Evolutionary conservation across 2,888 invertebrate species (phyloP).

Genomic region (Papilio elwesi): DNA sequence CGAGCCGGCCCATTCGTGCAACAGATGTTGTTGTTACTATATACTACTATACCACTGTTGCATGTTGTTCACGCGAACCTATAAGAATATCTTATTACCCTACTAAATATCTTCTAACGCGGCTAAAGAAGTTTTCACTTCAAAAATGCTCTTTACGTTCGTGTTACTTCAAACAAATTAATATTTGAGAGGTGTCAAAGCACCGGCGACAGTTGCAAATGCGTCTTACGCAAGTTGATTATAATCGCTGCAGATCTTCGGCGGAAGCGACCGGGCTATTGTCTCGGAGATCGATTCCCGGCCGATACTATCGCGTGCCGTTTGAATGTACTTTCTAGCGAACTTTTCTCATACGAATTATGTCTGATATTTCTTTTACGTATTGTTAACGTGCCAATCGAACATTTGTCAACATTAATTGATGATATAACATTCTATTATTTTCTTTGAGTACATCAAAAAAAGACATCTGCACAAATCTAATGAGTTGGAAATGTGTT

Average conservation of each 20-base stretch:
- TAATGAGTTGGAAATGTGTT: too few species aligned
- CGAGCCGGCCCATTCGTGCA: too few species aligned
- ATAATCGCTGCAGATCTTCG: conserved; percentile 41
- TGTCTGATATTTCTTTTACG: background rate
- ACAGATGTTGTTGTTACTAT: too few species aligned
- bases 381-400: conserved; percentile 2
- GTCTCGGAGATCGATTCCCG: conserved; percentile 47
- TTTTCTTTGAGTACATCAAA: background rate
- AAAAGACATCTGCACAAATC: too few species aligned
- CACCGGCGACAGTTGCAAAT: conserved; percentile 19
- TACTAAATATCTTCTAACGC: too few species aligned
- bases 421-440: background rate
- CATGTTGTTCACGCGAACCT: too few species aligned
- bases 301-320: conserved; percentile 44
- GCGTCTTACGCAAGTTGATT: conserved; percentile 44
- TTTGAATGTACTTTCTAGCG: conserved; percentile 48
- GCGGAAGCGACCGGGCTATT: conserved; percentile 51
- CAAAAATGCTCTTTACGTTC: too few species aligned
- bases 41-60: too few species aligned
- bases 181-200: background rate
- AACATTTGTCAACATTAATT: conserved; percentile 17
- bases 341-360: conserved; percentile 45
- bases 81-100: too few species aligned
- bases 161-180: background rate
- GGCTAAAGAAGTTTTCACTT: too few species aligned